Evolutionary conservation across 2,113 vertebrate genomes (phyloP).

Genomic region (Triplophysa dalaica): DNA sequence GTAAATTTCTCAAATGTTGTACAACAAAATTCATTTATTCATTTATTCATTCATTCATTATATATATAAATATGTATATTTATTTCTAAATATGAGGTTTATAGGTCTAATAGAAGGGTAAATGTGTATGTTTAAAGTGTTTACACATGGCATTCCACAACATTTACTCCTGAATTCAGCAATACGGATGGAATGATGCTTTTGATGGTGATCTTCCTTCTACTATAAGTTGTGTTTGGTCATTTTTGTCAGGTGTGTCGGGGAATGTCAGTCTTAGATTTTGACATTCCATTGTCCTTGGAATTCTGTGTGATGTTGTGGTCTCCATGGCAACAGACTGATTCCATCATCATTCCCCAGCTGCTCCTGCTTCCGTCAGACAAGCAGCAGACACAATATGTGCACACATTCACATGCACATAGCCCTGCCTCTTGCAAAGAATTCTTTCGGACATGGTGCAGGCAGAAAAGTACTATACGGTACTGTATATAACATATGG

Average conservation of each 20-base stretch:
- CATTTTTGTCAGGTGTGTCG: slow-evolving; percentile 8
- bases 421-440: background rate
- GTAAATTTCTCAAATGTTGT: background rate
- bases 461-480: too few species aligned
- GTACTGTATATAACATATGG: too few species aligned
- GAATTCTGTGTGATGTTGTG: slow-evolving; percentile 50
- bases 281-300: slow-evolving; percentile 51
- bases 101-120: background rate
- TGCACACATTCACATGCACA: background rate
- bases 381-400: slow-evolving; percentile 22
- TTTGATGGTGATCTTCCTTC: background rate
- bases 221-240: slow-evolving; percentile 12
- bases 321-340: slow-evolving; percentile 54
- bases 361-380: slow-evolving; percentile 45
- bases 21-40: background rate
- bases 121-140: background rate
- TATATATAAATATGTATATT: too few species aligned
- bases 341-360: slow-evolving; percentile 50
- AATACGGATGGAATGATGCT: slow-evolving; percentile 7
- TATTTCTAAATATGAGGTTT: background rate
- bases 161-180: background rate
- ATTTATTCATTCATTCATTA: too few species aligned
- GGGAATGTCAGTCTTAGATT: slow-evolving; percentile 34
- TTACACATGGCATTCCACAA: background rate
- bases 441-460: slow-evolving; percentile 25